Percentiles rank a stretch among this genome's conserved stretches.
These are phyloP conservation scores for Grus americana DNA, from an alignment of 2,113 vertebrate species.

Conservation along the genomic window DNA sequence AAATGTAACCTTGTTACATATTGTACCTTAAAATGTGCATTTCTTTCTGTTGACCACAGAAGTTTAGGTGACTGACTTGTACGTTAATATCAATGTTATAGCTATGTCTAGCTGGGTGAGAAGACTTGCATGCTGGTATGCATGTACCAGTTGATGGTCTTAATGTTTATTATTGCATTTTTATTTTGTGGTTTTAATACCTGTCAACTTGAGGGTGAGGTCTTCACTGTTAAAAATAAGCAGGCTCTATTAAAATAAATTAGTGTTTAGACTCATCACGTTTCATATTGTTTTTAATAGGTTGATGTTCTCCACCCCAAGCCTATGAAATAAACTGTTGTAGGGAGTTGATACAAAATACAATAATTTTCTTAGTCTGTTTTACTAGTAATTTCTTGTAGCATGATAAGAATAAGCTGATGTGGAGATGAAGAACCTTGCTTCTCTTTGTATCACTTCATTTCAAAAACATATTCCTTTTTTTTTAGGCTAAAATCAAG, in stretches of 20 bases:
- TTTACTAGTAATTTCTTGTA: not conserved
- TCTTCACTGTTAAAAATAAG: not conserved
- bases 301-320: not conserved
- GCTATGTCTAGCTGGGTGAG: not conserved
- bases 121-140: not conserved
- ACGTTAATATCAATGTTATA: not conserved
- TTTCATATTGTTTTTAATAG: not conserved
- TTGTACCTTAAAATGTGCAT: not conserved
- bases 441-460: not conserved
- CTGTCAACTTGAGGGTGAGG: not conserved
- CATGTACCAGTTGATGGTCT: not conserved
- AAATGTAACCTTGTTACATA: rapidly evolving
- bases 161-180: not conserved
- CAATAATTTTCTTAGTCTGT: not conserved
- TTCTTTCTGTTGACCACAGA: not conserved
- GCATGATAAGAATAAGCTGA: not conserved
- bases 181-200: not conserved
- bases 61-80: not conserved
- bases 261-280: not conserved
- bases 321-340: not conserved
- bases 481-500: not conserved
- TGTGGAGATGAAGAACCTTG: not conserved
- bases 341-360: not conserved
- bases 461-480: not conserved
- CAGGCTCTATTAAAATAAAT: not conserved